Base-by-base conservation (phyloP, 2,888 invertebrate species). In the Drosophila prolongata region DNA sequence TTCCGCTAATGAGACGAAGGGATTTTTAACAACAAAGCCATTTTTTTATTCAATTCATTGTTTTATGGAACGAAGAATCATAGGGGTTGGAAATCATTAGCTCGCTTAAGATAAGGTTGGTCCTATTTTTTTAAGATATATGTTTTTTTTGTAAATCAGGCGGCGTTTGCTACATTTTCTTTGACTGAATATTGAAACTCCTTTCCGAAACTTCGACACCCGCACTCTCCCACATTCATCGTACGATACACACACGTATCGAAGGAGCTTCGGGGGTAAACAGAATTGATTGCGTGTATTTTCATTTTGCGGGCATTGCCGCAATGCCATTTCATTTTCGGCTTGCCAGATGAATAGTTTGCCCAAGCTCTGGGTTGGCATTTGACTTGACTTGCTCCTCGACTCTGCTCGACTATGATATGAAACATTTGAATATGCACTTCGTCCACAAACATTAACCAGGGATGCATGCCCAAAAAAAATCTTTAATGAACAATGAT, bases 201-300 rank as follows among this genome's bases (percentile, higher is more conserved):
- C 9, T 47, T 19, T 27, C 16, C 24, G 40, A 53, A 46, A 37
- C 14, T n/a, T 27, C 49, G 24, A 8, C 30, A 35, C 34, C 38
- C 44, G 19, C 27, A 30, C 42, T 38, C 42, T 38, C 66, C 40
- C 56, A 40, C 62, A 43, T 43, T 27, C 64, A 46, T 40, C 43
- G 27, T 14, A 27, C 52, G 30, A 57, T 24, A 57, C 14, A 35
- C 50, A 42, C 65, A 76, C 61, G 60, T 40, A 58, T 40, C 60
- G 38, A 14, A 56, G 38, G 57, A 78, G 75, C 79, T 79, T 42
- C 70, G 49, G 83, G 85, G 76, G 58, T 72, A 78, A 87, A 84
- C 75, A 74, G 76, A 88, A 83, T 87, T 84, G 89, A 87, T 84
- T 87, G 87, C 84, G 77, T 77, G 75, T 87, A 73, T 76, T 89